Evolutionary conservation across 2,113 vertebrate species (phyloP), one percentile per base, ranked within the genome.

Genomic region (Syngnathus scovelli): DNA sequence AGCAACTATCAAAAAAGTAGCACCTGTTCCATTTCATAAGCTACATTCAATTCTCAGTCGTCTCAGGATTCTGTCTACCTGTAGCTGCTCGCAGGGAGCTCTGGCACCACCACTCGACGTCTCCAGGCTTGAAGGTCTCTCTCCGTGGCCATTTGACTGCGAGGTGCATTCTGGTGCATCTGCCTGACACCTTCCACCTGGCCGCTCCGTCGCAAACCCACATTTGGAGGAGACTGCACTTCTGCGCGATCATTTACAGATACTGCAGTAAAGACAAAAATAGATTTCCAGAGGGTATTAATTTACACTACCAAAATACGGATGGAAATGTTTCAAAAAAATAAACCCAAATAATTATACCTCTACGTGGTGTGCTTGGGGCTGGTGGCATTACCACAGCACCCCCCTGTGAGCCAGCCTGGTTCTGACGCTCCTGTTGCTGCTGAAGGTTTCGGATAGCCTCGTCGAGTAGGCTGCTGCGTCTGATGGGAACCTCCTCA

Each of bases 141-240:
- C 75, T 99, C 95, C 0, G 95, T 98, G 46, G 96, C 96, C 71
- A 98, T 98, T 74, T 98, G 96, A 86, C 96, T 98, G 18, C 94
- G 93, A 0, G 95, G 95, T 2, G 96, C 94, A 6, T 96, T 98
- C 72, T 96, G 95, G 81, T 98, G 96, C 96, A 97, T 96, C 77
- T 98, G 97, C 18, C 95, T 92, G 33, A 98, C 95, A 0, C 97
- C 96, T 85, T 99, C 96, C 72, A 96, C 96, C 82, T 99, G 96
- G 9, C 95, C 96, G 3, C 94, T 98, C 33, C 95, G 95, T 11
- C 95, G 91, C 64, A 98, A 85, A 10, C 95, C 96, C n/a, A 96
- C 96, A 61, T 96, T 96, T 19, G 96, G 94, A 0, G 95, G 92
- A 1, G 95, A 96, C 78, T 95, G 93, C 67, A 95, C 92, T 13